Percentiles rank a stretch among this genome's conserved stretches.
Conservation (phyloP, 2,888 invertebrate genomes). For the Plebejus argus region DNA sequence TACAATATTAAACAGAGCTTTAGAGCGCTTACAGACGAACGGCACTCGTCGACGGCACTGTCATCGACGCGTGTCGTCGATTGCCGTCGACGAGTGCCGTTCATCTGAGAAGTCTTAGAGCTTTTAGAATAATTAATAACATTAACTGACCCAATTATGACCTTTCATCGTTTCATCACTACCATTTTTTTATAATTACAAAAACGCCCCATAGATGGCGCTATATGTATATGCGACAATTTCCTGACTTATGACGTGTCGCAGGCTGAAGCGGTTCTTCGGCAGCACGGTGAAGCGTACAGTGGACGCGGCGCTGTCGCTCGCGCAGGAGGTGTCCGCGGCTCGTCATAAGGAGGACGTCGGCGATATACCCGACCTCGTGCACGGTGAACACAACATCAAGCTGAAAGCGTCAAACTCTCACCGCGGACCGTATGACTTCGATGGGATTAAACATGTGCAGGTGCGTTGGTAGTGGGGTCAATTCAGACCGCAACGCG, state of each 20-base stretch:
- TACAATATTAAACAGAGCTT: too few relatives aligned
- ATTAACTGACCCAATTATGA: too few relatives aligned
- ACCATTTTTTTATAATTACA: too few relatives aligned
- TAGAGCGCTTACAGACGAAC: too few relatives aligned
- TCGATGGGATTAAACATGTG: slow-evolving; percentile 93
- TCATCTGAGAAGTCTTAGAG: too few relatives aligned
- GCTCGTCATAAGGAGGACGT: slow-evolving; percentile 93
- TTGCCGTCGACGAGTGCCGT: too few relatives aligned
- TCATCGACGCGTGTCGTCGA: too few relatives aligned
- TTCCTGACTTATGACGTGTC: not conserved
- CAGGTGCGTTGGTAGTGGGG: slow-evolving; percentile 75
- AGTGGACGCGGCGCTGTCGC: slow-evolving; percentile 93
- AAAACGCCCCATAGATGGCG: too few relatives aligned
- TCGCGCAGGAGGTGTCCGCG: slow-evolving; percentile 93
- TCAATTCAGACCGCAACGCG: too few relatives aligned
- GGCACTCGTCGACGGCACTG: too few relatives aligned
- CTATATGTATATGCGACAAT: not conserved
- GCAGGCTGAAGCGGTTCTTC: slow-evolving; percentile 89
- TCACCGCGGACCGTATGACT: slow-evolving; percentile 98
- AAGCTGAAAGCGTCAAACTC: slow-evolving; percentile 97
- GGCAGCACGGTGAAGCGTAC: slow-evolving; percentile 95
- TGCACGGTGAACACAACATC: slow-evolving; percentile 88
- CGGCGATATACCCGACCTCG: slow-evolving; percentile 91
- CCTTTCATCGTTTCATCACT: too few relatives aligned
- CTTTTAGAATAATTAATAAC: too few relatives aligned